Evolutionary conservation across 2,888 invertebrate species (phyloP).

Genomic region (Aradus depressus): DNA sequence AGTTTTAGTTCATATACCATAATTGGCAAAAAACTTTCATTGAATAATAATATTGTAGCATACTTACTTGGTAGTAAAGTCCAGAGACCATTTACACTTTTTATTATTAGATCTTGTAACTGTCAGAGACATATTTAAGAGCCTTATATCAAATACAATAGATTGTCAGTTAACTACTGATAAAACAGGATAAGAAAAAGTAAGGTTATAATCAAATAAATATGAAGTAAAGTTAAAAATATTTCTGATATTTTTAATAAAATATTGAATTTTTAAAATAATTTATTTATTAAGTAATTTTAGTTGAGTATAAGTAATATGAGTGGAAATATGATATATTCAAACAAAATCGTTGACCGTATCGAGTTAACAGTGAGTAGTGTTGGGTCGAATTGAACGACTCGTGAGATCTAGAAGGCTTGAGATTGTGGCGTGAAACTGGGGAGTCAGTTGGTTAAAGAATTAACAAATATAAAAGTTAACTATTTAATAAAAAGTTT

Average conservation of each 20-base stretch:
- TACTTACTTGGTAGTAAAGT: slow-evolving; percentile 50
- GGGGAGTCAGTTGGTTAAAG: slow-evolving; percentile 22
- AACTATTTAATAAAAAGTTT: slow-evolving; percentile 14
- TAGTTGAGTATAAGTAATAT: too few species aligned
- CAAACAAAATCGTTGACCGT: too few species aligned
- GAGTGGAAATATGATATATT: too few species aligned
- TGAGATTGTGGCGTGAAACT: slow-evolving; percentile 10
- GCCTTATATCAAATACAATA: not conserved
- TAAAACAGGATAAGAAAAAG: too few species aligned
- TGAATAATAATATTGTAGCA: not conserved
- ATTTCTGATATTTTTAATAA: not conserved
- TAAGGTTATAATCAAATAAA: not conserved
- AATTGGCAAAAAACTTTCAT: not conserved
- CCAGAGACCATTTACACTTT: slow-evolving; percentile 54
- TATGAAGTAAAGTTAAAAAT: not conserved
- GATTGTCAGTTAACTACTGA: not conserved
- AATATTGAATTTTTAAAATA: not conserved
- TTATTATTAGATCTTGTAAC: slow-evolving; percentile 27
- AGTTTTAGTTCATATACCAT: not conserved
- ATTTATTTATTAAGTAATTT: not conserved
- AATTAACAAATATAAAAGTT: slow-evolving; percentile 18
- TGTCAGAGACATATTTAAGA: slow-evolving; percentile 18
- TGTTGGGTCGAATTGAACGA: slow-evolving; percentile 15
- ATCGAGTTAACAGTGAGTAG: slow-evolving; percentile 12
- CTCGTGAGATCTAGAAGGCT: slow-evolving; percentile 21